Evolutionary conservation across 2,113 vertebrate species (phyloP).

Genomic region (Xenopus tropicalis): UCB_Xtro_10.0 CM004445.2:99668501-99669000

Average conservation of each 20-base stretch:
- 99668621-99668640: constrained; percentile 42
- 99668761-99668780: constrained; percentile 11
- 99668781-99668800: constrained; percentile 1
- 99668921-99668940: too few relatives aligned
- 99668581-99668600: constrained; percentile 31
- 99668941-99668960: too few relatives aligned
- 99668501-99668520: constrained; percentile 71
- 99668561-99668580: constrained; percentile 42
- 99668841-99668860: too few relatives aligned
- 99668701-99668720: constrained; percentile 33
- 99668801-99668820: background rate
- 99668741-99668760: constrained; percentile 21
- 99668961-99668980: too few relatives aligned
- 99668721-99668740: constrained; percentile 28
- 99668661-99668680: constrained; percentile 42
- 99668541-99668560: constrained; percentile 61
- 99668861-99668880: too few relatives aligned
- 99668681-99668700: constrained; percentile 28
- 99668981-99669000: too few relatives aligned
- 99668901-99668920: too few relatives aligned
- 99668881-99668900: too few relatives aligned
- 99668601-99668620: constrained; percentile 21
- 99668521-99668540: constrained; percentile 69
- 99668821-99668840: background rate
- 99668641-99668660: constrained; percentile 39